Evolutionary conservation across 2,888 invertebrate genomes (phyloP), one percentile per base, ranked within the genome.

Genomic region (Clepsis dumicolana): DNA sequence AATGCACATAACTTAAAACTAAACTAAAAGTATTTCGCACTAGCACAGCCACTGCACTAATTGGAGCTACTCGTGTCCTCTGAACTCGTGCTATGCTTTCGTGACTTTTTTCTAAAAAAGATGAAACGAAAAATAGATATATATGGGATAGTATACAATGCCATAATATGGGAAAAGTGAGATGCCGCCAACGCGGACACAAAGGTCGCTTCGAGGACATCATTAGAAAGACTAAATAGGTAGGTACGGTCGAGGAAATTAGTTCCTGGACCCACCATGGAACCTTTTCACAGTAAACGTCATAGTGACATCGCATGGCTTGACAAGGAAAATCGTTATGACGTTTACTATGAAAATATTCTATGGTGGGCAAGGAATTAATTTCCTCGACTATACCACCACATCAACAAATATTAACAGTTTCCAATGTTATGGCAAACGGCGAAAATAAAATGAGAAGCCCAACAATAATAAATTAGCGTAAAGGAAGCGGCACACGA

Each of bases 91-190:
- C 91, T 92, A 91, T 87, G 86, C 78, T 89, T 89, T 87, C 93
- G 90, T 80, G 89, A 86, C 79, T 90, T 91, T 91, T 89, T 91
- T 92, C 94, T 94, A 94, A 90, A 94, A 94, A 91, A 75, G 75
- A 78, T 77, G 81, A 84, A 83, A 80, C 77, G 78, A 83, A 66
- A 78, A 73, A 81, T 71, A 73, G 73, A 86, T 84, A 86, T 84
- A 81, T 84, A 84, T 85, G 80, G 84, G 83, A 83, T 84, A 74
- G 77, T 72, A 71, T 65, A 70, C 72, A 73, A 77, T 84, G 83
- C 72, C 80, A 82, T 80, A 80, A 75, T 74, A 79, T 78, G 75
- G 61, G 24, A 57, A 44, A 48, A 8, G 4, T 10, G 5, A 18
- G 8, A 29, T 0, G 56, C 2, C 25, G 53, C 16, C 18, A 29